Conservation (phyloP, 2,888 invertebrate genomes). For the Ptilodon capucinus region DNA sequence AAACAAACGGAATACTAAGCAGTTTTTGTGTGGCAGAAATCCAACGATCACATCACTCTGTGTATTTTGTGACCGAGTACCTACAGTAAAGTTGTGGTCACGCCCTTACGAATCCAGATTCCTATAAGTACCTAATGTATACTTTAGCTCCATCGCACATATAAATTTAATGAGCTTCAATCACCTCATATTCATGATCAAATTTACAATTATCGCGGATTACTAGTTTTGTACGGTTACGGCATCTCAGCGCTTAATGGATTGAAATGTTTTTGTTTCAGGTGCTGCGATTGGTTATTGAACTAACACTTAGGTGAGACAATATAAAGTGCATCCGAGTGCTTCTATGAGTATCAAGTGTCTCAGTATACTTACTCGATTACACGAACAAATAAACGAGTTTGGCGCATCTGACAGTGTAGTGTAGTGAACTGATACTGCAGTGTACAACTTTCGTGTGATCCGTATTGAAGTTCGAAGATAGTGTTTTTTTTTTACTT, state of each 20-base stretch:
- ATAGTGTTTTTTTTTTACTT: slow-evolving; percentile 44
- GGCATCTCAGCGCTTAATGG: neutral
- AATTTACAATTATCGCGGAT: slow-evolving; percentile 5
- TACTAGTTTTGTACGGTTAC: slow-evolving; percentile 1
- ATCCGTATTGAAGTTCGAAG: slow-evolving; percentile 37
- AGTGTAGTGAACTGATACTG: slow-evolving; percentile 35
- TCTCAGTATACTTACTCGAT: slow-evolving; percentile 20
- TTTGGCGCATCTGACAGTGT: slow-evolving; percentile 15
- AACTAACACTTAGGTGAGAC: slow-evolving; percentile 12
- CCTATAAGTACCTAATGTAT: neutral
- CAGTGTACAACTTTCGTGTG: slow-evolving; percentile 35
- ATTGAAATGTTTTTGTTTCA: slow-evolving; percentile 29
- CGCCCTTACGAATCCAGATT: no score
- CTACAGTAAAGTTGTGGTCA: no score
- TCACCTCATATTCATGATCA: slow-evolving; percentile 6
- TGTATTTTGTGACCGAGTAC: no score
- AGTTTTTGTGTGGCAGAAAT: neutral
- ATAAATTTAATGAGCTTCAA: slow-evolving; percentile 6
- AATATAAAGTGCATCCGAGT: slow-evolving; percentile 15
- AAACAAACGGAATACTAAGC: neutral
- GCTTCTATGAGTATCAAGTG: slow-evolving; percentile 30
- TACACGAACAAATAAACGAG: slow-evolving; percentile 18
- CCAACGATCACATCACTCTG: neutral
- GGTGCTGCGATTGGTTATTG: slow-evolving; percentile 12
- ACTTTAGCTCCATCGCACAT: neutral